Evolutionary conservation across 2,797 vertebrate genomes (phyloP).

Genomic region (Prunella strophiata): DNA sequence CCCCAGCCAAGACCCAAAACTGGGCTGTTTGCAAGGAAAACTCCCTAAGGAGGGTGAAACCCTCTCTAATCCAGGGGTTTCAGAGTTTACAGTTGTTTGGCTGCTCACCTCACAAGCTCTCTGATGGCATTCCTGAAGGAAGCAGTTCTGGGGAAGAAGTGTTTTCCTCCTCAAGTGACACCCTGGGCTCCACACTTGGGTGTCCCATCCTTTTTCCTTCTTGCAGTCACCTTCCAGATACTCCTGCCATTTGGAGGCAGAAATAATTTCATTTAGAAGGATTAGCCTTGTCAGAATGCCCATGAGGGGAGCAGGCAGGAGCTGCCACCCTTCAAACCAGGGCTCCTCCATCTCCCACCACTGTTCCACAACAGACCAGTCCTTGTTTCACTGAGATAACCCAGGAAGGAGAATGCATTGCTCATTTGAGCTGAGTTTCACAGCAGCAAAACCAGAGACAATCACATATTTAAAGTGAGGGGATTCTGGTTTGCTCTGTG

Average conservation of each 20-base stretch:
- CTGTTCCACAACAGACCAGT: neutral
- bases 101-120: neutral
- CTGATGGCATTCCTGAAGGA: neutral
- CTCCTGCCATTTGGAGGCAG: neutral
- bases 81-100: neutral
- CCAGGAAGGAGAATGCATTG: neutral
- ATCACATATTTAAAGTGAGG: neutral
- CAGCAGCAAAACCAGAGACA: neutral
- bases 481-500: neutral
- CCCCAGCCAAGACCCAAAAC: neutral
- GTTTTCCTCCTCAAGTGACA: neutral
- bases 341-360: neutral
- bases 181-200: fast-evolving
- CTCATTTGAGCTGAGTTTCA: neutral
- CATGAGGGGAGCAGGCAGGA: neutral
- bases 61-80: neutral
- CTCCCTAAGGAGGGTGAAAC: neutral
- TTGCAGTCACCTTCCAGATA: neutral
- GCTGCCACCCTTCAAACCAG: neutral
- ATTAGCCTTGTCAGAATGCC: neutral
- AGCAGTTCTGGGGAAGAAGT: neutral
- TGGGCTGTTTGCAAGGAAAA: neutral
- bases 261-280: neutral
- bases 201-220: neutral
- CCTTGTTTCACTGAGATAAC: neutral